phyloP scores from a whole-genome alignment of 2,113 vertebrate species.

The Scopus umbretta region DNA sequence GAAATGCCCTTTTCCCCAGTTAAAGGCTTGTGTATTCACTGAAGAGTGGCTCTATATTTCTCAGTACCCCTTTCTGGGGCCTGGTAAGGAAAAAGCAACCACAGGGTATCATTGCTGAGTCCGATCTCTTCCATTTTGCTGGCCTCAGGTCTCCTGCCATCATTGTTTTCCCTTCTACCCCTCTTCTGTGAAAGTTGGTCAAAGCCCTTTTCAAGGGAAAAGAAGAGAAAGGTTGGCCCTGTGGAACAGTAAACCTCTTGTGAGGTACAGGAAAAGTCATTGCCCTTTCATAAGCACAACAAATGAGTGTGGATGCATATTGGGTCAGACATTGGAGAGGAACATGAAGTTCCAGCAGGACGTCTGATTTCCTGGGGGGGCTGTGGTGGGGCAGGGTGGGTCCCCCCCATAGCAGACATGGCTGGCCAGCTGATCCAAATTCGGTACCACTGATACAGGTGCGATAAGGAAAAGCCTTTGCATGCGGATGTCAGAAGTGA shows the following conservation, averaged over 20 bases:
- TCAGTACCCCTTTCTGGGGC: neutral
- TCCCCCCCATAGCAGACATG: neutral
- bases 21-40: neutral
- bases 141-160: neutral
- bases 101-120: neutral
- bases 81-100: neutral
- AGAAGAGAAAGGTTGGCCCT: neutral
- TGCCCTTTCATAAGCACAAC: rapidly evolving
- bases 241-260: neutral
- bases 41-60: neutral
- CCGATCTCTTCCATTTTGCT: neutral
- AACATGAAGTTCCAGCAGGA: neutral
- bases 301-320: neutral
- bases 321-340: neutral
- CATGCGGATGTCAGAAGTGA: neutral
- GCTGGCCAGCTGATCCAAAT: neutral
- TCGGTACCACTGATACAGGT: neutral
- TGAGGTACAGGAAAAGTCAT: neutral
- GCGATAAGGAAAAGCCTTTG: neutral
- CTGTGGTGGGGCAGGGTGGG: rapidly evolving
- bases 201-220: neutral
- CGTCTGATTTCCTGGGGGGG: neutral
- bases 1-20: neutral
- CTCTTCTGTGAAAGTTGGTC: neutral
- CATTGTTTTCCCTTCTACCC: neutral